Percentiles rank a stretch among this genome's conserved stretches.
Conservation (phyloP, 2,113 vertebrate genomes). For the Callorhinus ursinus region DNA sequence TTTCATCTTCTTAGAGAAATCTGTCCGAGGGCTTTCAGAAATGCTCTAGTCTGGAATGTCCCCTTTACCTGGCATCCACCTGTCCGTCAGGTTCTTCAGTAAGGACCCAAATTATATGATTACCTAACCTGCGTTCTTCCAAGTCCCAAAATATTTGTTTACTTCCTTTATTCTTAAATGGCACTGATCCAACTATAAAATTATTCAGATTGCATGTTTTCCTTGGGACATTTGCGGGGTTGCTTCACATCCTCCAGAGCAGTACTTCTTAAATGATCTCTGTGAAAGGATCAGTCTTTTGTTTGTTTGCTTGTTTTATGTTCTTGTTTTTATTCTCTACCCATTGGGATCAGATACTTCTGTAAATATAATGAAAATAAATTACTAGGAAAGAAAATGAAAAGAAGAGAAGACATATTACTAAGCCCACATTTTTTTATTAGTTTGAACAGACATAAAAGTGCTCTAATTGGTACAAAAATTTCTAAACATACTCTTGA, state of each 20-base stretch:
- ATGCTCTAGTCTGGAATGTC: neutral
- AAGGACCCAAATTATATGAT: neutral
- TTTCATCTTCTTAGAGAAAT: neutral
- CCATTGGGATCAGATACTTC: neutral
- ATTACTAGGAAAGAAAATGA: neutral
- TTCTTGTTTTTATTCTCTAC: neutral
- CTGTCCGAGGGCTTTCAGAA: neutral
- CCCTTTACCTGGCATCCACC: neutral
- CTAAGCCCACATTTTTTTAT: neutral
- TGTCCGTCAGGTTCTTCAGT: neutral
- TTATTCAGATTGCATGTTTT: neutral
- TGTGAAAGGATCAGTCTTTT: neutral
- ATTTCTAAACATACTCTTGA: neutral
- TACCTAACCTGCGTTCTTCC: neutral
- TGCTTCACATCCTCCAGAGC: neutral
- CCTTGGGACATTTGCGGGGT: neutral
- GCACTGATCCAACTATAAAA: neutral
- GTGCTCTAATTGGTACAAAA: neutral
- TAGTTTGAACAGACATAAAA: neutral
- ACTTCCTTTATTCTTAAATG: neutral
- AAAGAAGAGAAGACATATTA: neutral
- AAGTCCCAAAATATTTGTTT: neutral
- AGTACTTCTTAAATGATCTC: neutral
- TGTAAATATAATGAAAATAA: neutral
- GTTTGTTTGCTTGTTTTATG: neutral